Percentiles rank a stretch among this genome's conserved stretches.
Conservation (phyloP, 2,797 vertebrate genomes). For the Anguilla marmorata region DNA sequence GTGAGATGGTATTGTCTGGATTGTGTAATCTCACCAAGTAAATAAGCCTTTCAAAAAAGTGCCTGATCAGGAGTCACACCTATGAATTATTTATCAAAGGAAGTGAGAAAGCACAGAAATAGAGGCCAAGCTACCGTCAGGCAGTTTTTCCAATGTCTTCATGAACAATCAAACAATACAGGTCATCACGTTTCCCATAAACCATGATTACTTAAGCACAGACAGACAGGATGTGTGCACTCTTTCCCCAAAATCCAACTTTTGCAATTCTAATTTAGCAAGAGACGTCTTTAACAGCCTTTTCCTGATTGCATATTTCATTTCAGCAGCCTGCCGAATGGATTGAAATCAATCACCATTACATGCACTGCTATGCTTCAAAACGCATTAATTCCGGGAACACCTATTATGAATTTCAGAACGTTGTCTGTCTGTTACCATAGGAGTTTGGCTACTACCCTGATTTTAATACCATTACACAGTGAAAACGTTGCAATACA, state of each 20-base stretch:
- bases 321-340: not conserved
- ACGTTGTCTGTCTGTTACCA: not conserved
- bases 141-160: no score
- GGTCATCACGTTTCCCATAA: no score
- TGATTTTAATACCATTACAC: no score
- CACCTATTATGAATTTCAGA: not conserved
- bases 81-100: not conserved
- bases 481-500: not conserved
- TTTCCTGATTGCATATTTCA: not conserved
- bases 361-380: not conserved
- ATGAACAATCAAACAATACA: no score
- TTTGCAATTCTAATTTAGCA: not conserved
- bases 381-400: not conserved
- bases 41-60: not conserved
- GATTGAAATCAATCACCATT: not conserved
- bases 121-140: not conserved
- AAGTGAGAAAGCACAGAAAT: not conserved
- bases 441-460: not conserved
- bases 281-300: not conserved
- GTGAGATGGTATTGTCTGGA: not conserved
- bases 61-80: not conserved
- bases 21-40: not conserved
- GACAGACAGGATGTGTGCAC: no score
- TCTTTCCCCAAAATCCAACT: not conserved
- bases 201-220: no score